These are phyloP conservation scores for Eulemur rufifrons DNA, from an alignment of 2,113 vertebrate species.

Conservation along the genomic window DNA sequence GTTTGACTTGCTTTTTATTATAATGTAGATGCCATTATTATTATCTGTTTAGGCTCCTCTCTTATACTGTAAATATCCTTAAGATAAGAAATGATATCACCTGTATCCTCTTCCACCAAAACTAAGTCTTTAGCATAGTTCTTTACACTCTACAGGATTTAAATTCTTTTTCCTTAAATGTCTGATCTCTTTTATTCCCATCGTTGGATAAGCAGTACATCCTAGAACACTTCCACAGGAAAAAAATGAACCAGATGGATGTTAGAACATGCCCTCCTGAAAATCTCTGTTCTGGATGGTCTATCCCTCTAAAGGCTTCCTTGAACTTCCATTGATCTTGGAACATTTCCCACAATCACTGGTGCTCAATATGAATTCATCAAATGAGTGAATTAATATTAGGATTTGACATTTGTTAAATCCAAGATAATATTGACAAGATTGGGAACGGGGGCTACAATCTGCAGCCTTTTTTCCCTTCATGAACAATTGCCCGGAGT, in stretches of 20 bases:
- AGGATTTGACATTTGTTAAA: constrained; percentile 27
- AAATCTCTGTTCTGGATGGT: not conserved
- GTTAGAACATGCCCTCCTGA: not conserved
- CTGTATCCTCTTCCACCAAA: not conserved
- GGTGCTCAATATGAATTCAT: not conserved
- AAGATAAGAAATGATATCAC: not conserved
- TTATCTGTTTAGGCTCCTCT: not conserved
- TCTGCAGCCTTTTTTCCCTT: not conserved
- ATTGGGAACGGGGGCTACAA: not conserved
- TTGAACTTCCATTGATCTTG: not conserved
- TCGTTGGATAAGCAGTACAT: not conserved
- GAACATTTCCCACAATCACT: not conserved
- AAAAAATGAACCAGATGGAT: not conserved
- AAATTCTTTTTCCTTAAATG: not conserved
- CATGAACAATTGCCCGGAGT: not conserved
- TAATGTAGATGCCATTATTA: not conserved
- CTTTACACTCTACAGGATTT: not conserved
- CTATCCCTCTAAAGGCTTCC: not conserved
- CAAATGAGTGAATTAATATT: not conserved
- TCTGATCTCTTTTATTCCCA: not conserved
- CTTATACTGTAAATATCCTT: not conserved
- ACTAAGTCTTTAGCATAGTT: not conserved
- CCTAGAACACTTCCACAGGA: constrained; percentile 12
- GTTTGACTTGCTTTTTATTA: not conserved
- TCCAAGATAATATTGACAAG: not conserved